Percentiles rank a stretch among this genome's conserved stretches.
Evolutionary conservation across 2,888 invertebrate genomes (phyloP).

Genomic region (Argynnis bischoffii): DNA sequence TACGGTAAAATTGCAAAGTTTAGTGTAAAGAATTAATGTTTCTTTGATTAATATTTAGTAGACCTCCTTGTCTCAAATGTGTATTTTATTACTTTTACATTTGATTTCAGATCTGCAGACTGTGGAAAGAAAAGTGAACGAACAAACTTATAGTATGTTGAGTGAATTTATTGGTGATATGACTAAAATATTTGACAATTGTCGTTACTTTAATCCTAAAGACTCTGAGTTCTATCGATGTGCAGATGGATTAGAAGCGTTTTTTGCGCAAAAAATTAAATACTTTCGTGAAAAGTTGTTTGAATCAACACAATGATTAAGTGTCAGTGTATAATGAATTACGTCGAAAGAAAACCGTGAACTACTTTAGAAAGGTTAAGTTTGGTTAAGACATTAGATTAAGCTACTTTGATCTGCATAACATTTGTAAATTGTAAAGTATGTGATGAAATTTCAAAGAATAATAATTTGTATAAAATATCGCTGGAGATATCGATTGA

Average conservation of each 20-base stretch:
- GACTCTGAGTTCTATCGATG: constrained; percentile 98
- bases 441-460: constrained; percentile 72
- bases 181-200: constrained; percentile 99
- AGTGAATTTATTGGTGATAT: constrained; percentile 98
- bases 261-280: constrained; percentile 97
- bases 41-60: no score
- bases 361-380: constrained; percentile 12
- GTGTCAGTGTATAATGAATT: constrained; percentile 56
- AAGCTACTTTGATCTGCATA: constrained; percentile 44
- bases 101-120: constrained; percentile 91
- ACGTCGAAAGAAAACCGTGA: constrained; percentile 26
- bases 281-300: constrained; percentile 92
- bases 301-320: constrained; percentile 80
- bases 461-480: constrained; percentile 59
- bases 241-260: constrained; percentile 96
- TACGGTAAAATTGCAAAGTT: background rate
- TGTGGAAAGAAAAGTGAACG: constrained; percentile 93
- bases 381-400: constrained; percentile 39
- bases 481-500: constrained; percentile 56
- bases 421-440: constrained; percentile 69
- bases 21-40: no score
- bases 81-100: background rate
- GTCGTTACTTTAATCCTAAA: constrained; percentile 97
- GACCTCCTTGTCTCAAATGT: background rate
- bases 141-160: constrained; percentile 91